Evolutionary conservation across 2,113 vertebrate species (phyloP).

Genomic region (Cryptotis parvus): DNA sequence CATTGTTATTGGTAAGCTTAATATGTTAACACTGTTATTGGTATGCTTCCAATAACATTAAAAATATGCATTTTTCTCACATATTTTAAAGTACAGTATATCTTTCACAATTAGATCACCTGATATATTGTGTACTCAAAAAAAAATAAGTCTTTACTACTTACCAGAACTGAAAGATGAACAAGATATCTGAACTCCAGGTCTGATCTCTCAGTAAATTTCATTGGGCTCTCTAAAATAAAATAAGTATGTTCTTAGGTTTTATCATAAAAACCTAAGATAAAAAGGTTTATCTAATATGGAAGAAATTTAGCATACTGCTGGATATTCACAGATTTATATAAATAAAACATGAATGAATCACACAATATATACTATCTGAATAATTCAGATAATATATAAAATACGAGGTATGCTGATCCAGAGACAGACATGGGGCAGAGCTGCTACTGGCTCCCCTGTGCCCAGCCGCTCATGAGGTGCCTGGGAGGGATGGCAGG

Average conservation of each 20-base stretch:
- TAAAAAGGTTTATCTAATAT: slow-evolving; percentile 1
- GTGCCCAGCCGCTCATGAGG: no score
- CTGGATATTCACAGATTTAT: background rate
- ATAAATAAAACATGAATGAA: no score
- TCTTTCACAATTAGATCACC: background rate
- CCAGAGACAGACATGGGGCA: no score
- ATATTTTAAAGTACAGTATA: slow-evolving; percentile 37
- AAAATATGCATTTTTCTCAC: background rate
- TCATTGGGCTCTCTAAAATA: slow-evolving; percentile 93
- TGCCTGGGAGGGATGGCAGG: no score
- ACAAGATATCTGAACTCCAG: slow-evolving; percentile 97
- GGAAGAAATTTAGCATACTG: slow-evolving; percentile 30
- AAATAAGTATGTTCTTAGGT: slow-evolving; percentile 49
- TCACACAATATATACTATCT: background rate
- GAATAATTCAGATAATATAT: no score
- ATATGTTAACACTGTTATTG: slow-evolving; percentile 3
- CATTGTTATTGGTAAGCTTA: no score
- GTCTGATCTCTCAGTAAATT: slow-evolving; percentile 97
- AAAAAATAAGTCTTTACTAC: slow-evolving; percentile 63
- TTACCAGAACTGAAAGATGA: slow-evolving; percentile 98
- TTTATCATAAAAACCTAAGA: no score
- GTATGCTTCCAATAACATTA: background rate
- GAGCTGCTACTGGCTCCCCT: no score
- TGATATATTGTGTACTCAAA: slow-evolving; percentile 41
- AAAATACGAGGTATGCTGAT: no score